phyloP scores from a whole-genome alignment of 2,888 invertebrate genomes.

The Pseudolycoriella hygida region DNA sequence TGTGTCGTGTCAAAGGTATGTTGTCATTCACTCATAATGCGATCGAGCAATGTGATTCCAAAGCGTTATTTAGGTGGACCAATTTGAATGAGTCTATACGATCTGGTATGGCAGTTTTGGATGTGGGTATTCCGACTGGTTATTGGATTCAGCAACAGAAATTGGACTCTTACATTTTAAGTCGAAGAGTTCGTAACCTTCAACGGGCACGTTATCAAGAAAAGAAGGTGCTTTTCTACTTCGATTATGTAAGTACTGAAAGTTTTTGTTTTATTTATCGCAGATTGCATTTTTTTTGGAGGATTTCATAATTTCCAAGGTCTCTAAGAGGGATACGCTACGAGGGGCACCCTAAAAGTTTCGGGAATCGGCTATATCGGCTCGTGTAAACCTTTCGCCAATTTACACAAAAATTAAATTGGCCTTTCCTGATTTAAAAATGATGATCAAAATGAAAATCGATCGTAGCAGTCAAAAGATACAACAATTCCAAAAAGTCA shows the following conservation, averaged over 20 bases:
- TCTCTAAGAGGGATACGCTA: too few species aligned
- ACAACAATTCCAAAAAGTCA: too few species aligned
- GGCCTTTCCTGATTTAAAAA: too few species aligned
- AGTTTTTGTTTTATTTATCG: too few species aligned
- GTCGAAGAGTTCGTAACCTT: slow-evolving; percentile 60
- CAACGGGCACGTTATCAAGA: slow-evolving; percentile 69
- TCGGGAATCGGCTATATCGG: too few species aligned
- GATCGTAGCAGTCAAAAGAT: too few species aligned
- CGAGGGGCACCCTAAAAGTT: too few species aligned
- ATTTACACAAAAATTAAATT: too few species aligned
- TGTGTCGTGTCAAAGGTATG: slow-evolving; percentile 68
- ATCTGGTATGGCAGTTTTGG: slow-evolving; percentile 76
- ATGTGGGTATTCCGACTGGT: slow-evolving; percentile 75
- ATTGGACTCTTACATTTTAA: slow-evolving; percentile 67
- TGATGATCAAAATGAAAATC: too few species aligned
- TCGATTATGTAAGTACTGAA: slow-evolving; percentile 70
- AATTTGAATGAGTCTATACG: slow-evolving; percentile 57
- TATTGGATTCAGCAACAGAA: slow-evolving; percentile 83
- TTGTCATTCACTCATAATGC: slow-evolving; percentile 1
- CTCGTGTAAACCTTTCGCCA: too few species aligned
- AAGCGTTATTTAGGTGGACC: slow-evolving; percentile 45
- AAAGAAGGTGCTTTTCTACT: slow-evolving; percentile 78
- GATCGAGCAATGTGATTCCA: slow-evolving; percentile 3
- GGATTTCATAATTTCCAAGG: too few species aligned
- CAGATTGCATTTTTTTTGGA: not conserved